phyloP scores from a whole-genome alignment of 92 coral and sea anemone species.

The Palythoa grandiflora region DNA sequence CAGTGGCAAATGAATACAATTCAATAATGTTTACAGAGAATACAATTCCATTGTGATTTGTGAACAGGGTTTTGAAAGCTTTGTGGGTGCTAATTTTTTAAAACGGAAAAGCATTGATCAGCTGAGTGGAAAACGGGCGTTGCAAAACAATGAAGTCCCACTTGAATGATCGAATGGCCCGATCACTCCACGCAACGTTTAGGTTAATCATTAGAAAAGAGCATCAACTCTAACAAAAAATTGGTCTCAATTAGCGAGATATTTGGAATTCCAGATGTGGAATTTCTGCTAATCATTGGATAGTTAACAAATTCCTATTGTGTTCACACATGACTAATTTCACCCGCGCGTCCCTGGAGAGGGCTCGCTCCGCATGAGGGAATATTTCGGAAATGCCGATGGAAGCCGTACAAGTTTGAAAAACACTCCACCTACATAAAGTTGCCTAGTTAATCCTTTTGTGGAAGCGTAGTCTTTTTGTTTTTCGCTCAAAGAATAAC shows the following conservation, averaged over 20 bases:
- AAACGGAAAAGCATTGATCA: not conserved
- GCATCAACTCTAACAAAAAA: not conserved
- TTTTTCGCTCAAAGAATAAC: not conserved
- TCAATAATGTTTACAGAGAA: not conserved
- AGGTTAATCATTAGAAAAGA: not conserved
- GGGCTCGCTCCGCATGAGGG: slow-evolving; percentile 40
- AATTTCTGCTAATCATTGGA: slow-evolving; percentile 20
- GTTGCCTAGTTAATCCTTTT: not conserved
- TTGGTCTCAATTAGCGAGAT: slow-evolving; percentile 26
- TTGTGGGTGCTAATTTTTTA: not conserved
- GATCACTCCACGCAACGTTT: not conserved
- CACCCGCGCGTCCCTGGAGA: slow-evolving; percentile 53
- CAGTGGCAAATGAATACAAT: not conserved
- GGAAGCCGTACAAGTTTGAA: slow-evolving; percentile 11
- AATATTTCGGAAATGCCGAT: slow-evolving; percentile 53
- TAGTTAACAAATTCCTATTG: slow-evolving; percentile 18
- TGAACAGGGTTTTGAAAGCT: not conserved
- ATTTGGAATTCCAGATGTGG: slow-evolving; percentile 18
- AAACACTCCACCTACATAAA: slow-evolving; percentile 40
- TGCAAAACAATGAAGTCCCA: not conserved
- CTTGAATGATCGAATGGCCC: not conserved
- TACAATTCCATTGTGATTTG: not conserved
- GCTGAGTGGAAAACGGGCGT: not conserved
- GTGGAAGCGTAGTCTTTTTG: not conserved
- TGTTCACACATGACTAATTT: slow-evolving; percentile 4